These are phyloP conservation scores for Punctoribates punctum DNA, from an alignment of 2,888 invertebrate species.

Conservation along the genomic window DNA sequence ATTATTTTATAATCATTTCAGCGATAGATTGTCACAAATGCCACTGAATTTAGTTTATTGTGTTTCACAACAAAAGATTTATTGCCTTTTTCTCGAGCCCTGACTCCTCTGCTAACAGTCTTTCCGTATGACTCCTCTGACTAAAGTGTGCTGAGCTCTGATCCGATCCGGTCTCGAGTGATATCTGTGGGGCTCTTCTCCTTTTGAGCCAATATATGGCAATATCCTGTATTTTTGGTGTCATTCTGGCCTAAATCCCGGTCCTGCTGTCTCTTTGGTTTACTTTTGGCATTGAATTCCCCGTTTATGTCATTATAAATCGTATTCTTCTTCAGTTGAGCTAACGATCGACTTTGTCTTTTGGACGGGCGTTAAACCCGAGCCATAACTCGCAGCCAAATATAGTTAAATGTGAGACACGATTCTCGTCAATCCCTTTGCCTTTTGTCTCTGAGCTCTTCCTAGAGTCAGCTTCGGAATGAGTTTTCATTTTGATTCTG, in stretches of 20 bases:
- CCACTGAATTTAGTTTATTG: constrained; percentile 21
- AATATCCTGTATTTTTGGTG: constrained; percentile 34
- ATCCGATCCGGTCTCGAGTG: not conserved
- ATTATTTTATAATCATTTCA: constrained; percentile 36
- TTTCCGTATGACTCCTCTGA: not conserved
- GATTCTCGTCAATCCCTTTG: not conserved
- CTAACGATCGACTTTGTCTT: not conserved
- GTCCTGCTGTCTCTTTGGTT: not conserved
- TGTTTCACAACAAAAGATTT: not conserved
- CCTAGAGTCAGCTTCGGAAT: not conserved
- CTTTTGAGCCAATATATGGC: not conserved
- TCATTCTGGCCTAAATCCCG: constrained; percentile 17
- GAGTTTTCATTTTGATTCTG: not conserved
- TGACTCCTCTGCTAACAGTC: not conserved
- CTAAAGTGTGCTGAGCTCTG: not conserved
- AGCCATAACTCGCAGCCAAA: constrained; percentile 15
- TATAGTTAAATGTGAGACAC: not conserved
- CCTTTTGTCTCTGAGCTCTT: not conserved
- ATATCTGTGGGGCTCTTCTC: not conserved
- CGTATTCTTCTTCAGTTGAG: not conserved
- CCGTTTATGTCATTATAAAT: constrained; percentile 36
- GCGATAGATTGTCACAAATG: constrained; percentile 17
- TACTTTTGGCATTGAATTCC: constrained; percentile 23
- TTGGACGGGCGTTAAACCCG: not conserved
- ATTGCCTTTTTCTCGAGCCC: not conserved